Evolutionary conservation across 2,113 vertebrate species (phyloP).

Genomic region (Platanista minor): DNA sequence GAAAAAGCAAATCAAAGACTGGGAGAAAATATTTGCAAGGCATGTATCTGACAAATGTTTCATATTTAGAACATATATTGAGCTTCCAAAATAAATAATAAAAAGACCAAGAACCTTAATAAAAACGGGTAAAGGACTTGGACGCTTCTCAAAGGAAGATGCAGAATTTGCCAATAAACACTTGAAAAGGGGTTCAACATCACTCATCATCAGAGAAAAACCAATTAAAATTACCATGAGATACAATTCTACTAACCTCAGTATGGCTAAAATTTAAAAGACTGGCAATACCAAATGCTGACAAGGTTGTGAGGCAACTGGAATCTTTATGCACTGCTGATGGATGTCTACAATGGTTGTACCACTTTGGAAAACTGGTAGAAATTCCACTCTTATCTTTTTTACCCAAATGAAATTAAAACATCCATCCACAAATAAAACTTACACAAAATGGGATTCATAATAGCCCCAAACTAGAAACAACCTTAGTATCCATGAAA

Average conservation of each 20-base stretch:
- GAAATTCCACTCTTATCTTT: neutral
- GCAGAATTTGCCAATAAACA: neutral
- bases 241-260: neutral
- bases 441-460: neutral
- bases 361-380: neutral
- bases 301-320: neutral
- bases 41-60: neutral
- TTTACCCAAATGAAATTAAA: neutral
- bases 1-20: neutral
- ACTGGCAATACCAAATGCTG: neutral
- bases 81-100: neutral
- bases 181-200: neutral
- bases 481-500: neutral
- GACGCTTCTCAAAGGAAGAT: neutral
- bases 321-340: neutral
- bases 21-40: no score
- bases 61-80: neutral
- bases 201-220: neutral
- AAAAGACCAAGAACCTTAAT: neutral
- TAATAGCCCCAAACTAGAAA: neutral
- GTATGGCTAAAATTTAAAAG: neutral
- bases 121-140: neutral
- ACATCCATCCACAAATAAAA: neutral
- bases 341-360: neutral
- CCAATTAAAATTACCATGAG: neutral